These are phyloP conservation scores for Ectropis grisescens DNA, from an alignment of 1,140 invertebrate species.

Conservation along the genomic window DNA sequence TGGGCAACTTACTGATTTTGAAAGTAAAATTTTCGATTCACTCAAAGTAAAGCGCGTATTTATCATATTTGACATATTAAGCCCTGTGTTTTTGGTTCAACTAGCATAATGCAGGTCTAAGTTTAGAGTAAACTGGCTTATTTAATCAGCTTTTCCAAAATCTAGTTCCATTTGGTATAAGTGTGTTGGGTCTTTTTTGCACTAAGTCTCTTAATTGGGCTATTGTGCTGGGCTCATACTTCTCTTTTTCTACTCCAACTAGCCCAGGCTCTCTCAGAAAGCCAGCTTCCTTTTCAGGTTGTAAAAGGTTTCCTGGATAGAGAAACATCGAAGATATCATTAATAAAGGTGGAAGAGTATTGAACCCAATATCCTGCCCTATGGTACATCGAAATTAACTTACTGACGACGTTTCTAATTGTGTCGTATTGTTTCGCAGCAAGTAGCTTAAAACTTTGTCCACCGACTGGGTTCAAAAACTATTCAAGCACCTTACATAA, in stretches of 20 bases:
- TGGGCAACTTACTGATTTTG: conserved; percentile 7
- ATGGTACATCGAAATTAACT: background rate
- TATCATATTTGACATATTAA: conserved; percentile 5
- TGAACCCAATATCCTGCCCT: background rate
- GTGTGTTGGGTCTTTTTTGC: background rate
- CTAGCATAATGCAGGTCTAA: background rate
- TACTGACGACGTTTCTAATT: background rate
- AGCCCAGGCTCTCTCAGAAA: background rate
- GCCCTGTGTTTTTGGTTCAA: background rate
- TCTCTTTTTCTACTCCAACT: too few species aligned
- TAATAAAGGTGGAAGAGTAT: background rate
- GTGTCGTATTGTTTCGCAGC: background rate
- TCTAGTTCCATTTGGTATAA: background rate
- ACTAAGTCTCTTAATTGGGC: too few species aligned
- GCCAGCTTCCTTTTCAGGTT: background rate
- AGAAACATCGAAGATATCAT: background rate
- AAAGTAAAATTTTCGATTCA: conserved; percentile 9
- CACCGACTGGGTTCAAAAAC: too few species aligned
- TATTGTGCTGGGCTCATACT: too few species aligned
- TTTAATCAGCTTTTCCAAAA: background rate
- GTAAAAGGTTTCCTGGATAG: background rate
- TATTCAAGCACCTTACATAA: conserved; percentile 5
- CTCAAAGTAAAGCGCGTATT: conserved; percentile 5
- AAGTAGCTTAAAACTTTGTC: conserved; percentile 1
- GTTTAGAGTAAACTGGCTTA: background rate